These are phyloP conservation scores for Leptarthrus brevirostris DNA, from an alignment of 2,888 invertebrate species.

Conservation along the genomic window DNA sequence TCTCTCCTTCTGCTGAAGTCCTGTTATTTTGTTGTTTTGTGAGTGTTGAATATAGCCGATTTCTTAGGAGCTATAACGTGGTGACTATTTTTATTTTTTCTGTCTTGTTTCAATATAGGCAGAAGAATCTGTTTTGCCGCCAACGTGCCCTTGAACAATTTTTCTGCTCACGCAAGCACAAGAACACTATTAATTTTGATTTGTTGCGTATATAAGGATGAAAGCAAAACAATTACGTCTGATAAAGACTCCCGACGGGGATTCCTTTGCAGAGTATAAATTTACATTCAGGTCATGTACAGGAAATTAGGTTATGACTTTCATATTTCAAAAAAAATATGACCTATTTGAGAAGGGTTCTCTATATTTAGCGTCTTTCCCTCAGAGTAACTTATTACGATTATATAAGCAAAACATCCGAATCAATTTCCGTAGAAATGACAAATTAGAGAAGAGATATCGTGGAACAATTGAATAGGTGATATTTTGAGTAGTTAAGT, in stretches of 20 bases:
- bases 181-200: background rate
- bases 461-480: too few relatives aligned
- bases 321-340: background rate
- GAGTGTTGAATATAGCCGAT: too few relatives aligned
- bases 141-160: background rate
- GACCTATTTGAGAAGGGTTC: background rate
- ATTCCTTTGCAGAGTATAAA: background rate
- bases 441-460: too few relatives aligned
- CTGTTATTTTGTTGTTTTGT: too few relatives aligned
- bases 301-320: background rate
- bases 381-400: too few relatives aligned
- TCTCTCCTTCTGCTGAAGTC: background rate
- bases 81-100: background rate
- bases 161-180: background rate
- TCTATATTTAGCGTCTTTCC: background rate
- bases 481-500: too few relatives aligned
- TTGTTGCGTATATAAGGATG: background rate
- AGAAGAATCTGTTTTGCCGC: background rate
- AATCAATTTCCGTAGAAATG: too few relatives aligned
- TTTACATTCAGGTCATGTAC: slow-evolving; percentile 8
- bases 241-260: background rate
- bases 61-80: background rate
- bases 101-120: background rate
- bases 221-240: background rate
- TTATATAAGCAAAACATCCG: too few relatives aligned